Evolutionary conservation across 2,113 vertebrate genomes (phyloP).

Genomic region (Brevimyrus niger): DNA sequence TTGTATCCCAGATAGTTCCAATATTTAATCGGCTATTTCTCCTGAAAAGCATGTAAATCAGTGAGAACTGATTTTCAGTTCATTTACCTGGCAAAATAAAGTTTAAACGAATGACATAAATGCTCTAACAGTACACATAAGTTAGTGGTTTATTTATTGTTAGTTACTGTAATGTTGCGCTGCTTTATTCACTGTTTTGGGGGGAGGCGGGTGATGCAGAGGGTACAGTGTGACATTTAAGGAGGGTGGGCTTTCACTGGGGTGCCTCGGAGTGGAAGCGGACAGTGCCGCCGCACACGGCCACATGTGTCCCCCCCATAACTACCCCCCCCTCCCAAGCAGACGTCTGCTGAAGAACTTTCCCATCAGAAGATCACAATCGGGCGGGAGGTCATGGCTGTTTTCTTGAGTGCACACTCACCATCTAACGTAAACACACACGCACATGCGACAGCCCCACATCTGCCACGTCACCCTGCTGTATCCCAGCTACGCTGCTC

Average conservation of each 20-base stretch:
- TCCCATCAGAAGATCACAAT: not conserved
- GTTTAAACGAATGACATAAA: too few species aligned
- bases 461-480: not conserved
- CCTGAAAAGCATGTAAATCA: too few species aligned
- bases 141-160: too few species aligned
- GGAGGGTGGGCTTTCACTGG: not conserved
- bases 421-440: not conserved
- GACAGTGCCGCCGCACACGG: not conserved
- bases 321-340: not conserved
- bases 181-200: too few species aligned
- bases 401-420: not conserved
- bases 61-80: too few species aligned
- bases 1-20: too few species aligned
- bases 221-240: not conserved
- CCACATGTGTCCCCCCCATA: not conserved
- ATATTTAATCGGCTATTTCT: too few species aligned
- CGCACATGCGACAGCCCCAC: not conserved
- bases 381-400: not conserved
- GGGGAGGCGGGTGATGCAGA: not conserved
- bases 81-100: too few species aligned
- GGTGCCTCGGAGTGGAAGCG: not conserved
- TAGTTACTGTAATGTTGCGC: too few species aligned
- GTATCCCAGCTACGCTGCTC: not conserved
- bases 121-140: too few species aligned
- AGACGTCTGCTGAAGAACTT: not conserved